phyloP scores from a whole-genome alignment of 2,888 invertebrate species.

The Adelphocoris suturalis region DNA sequence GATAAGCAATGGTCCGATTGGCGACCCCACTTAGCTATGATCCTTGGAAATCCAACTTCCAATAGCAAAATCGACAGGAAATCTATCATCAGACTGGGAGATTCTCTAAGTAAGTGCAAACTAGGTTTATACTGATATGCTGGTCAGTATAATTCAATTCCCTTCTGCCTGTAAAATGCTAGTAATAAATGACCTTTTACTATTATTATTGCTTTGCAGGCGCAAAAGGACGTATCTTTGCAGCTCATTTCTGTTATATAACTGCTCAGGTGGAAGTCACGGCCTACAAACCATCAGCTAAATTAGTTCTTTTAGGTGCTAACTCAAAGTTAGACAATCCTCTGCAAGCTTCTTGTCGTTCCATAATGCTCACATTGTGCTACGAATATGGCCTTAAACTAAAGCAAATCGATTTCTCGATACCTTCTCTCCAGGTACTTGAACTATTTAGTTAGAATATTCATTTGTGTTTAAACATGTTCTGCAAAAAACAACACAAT shows the following conservation, averaged over 20 bases:
- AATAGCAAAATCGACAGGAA: constrained; percentile 88
- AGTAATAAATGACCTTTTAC: not conserved
- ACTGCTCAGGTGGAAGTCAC: constrained; percentile 87
- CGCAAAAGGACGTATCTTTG: constrained; percentile 89
- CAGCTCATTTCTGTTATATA: constrained; percentile 97
- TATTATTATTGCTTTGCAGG: constrained; percentile 79
- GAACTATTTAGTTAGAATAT: not conserved
- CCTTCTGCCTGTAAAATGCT: not conserved
- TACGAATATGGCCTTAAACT: constrained; percentile 95
- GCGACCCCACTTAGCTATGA: constrained; percentile 97
- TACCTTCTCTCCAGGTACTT: constrained; percentile 86
- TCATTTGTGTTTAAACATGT: too few species aligned
- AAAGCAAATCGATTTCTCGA: constrained; percentile 85
- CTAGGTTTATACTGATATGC: not conserved
- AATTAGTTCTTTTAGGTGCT: constrained; percentile 90
- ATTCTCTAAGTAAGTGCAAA: constrained; percentile 82
- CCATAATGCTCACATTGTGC: constrained; percentile 96
- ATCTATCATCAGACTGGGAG: constrained; percentile 84
- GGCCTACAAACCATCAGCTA: constrained; percentile 79
- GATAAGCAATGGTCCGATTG: constrained; percentile 94
- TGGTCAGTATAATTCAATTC: too few species aligned
- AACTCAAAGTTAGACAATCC: constrained; percentile 83
- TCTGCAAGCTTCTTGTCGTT: constrained; percentile 88
- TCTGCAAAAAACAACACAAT: too few species aligned
- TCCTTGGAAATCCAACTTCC: constrained; percentile 90